Conservation (phyloP, 2,113 vertebrate genomes). For the human region GRCh38 chr3:130347501-130348000, state of each 20-base stretch:
- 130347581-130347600: background rate
- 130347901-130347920: background rate
- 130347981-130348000: background rate
- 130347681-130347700: background rate
- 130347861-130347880: background rate
- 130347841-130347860: background rate
- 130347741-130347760: background rate
- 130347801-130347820: background rate
- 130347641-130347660: background rate
- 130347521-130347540: background rate
- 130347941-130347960: background rate
- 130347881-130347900: background rate
- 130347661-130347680: conserved; percentile 26
- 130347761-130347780: background rate
- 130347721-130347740: background rate
- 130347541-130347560: background rate
- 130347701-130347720: background rate
- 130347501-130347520: background rate
- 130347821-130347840: background rate
- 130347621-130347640: background rate
- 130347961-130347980: background rate
- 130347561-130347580: background rate
- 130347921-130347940: background rate
- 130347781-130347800: background rate
- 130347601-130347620: background rate